phyloP scores from a whole-genome alignment of 2,113 vertebrate species.

The Mandrillus leucophaeus region DNA sequence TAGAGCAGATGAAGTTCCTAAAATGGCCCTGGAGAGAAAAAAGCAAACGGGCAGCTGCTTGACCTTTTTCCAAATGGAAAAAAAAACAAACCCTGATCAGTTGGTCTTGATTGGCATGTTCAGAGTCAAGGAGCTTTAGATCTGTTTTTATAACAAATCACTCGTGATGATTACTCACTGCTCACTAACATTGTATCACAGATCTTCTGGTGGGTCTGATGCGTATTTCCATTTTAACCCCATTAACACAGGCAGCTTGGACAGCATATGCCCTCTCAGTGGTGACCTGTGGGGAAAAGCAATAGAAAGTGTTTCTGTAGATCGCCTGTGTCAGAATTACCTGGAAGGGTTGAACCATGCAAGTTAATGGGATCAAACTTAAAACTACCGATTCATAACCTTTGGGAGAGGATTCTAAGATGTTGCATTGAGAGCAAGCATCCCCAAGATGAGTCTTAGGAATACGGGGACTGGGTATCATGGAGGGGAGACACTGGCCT shows the following conservation, averaged over 20 bases:
- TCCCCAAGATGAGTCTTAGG: not conserved
- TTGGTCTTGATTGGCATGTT: conserved; percentile 63
- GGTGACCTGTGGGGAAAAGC: not conserved
- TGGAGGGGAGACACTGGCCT: not conserved
- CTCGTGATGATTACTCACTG: conserved; percentile 3
- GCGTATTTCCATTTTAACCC: conserved; percentile 31
- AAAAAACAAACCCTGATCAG: conserved; percentile 55
- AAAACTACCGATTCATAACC: not conserved
- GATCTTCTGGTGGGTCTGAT: not conserved
- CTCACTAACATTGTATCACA: not conserved
- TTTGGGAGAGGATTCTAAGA: not conserved
- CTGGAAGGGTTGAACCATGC: not conserved
- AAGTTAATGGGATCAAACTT: not conserved
- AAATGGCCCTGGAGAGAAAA: conserved; percentile 46
- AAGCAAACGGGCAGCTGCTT: conserved; percentile 56
- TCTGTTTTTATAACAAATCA: conserved; percentile 23
- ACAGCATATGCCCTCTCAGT: not conserved
- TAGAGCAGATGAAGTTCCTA: conserved; percentile 60
- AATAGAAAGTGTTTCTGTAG: not conserved
- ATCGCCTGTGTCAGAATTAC: not conserved
- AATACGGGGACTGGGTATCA: not conserved
- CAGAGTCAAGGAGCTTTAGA: conserved; percentile 46
- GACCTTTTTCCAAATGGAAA: conserved; percentile 65
- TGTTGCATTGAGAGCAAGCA: not conserved
- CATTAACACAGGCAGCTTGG: not conserved